Base-by-base conservation (phyloP, 2,113 vertebrate species). In the Ancistrus triradiatus region DNA sequence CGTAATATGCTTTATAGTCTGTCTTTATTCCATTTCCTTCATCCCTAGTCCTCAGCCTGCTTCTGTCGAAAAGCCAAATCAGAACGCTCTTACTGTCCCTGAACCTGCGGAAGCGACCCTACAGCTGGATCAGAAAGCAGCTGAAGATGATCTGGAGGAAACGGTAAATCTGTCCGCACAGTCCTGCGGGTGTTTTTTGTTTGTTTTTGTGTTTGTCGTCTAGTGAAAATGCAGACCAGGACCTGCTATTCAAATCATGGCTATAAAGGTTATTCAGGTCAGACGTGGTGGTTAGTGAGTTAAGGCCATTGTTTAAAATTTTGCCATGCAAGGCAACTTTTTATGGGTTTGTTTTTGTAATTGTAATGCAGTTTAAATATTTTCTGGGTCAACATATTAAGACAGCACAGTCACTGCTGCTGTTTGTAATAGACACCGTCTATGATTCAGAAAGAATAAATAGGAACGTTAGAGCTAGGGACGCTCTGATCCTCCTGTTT, bases 91-190 rank as follows among this genome's bases (percentile, higher is more conserved):
- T 31, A 56, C 15, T 7, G 8, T 27, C 18, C 46, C 70, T 17
- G 22, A 56, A 15, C 21, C 48, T 31, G 67, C 73, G 57, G 47
- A 46, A 14, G n/a, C 38, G 18, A 61, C 74, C 21, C 66, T 74
- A 52, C 49, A 22, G 3, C 57, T 35, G 18, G 56, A 74, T 58
- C 31, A 37, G 21, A 74, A 77, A 59, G 55, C 11, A 49, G 66
- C 62, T 50, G 68, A 72, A 71, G 72, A 76, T 28, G 61, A 76
- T 49, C 47, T 69, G n/a, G 13, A 28, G 47, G 50, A 78, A 7
- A 31, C 0, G 63, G 85, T 84, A 75, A 28, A 59, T 33, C 15
- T 37, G 9, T 42, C 18, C 64, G 61, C 25, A 67, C 22, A 33
- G 58, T 53, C 27, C 24, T 47, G 48, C 24, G 38, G 18, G 28